Percentiles rank a stretch among this genome's conserved stretches.
These are phyloP conservation scores for Nannoperca australis DNA, from an alignment of 2,797 vertebrate genomes.

Conservation along the genomic window DNA sequence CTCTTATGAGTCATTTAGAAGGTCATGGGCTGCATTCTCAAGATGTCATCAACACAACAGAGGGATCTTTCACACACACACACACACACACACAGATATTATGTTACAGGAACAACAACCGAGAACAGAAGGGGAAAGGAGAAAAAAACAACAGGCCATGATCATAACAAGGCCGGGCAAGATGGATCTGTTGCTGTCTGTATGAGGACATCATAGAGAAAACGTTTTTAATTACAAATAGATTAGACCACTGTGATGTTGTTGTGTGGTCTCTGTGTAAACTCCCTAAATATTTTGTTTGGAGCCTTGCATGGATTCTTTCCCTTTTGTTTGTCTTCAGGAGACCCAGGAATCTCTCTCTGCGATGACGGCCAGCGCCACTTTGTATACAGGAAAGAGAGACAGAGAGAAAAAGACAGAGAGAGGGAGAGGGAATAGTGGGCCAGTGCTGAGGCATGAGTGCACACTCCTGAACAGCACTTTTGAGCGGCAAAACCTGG, in stretches of 20 bases:
- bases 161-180: slow-evolving; percentile 72
- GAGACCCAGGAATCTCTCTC: slow-evolving; percentile 75
- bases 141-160: slow-evolving; percentile 58
- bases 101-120: slow-evolving; percentile 77
- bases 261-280: slow-evolving; percentile 87
- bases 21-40: slow-evolving; percentile 62
- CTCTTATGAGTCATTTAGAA: slow-evolving; percentile 63
- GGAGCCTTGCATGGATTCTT: slow-evolving; percentile 77
- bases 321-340: slow-evolving; percentile 82
- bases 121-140: slow-evolving; percentile 62
- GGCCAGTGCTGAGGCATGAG: neutral
- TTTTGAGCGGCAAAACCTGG: slow-evolving; percentile 21
- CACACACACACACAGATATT: slow-evolving; percentile 68
- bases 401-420: slow-evolving; percentile 16
- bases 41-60: slow-evolving; percentile 71
- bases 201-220: slow-evolving; percentile 71
- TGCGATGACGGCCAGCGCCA: slow-evolving; percentile 59
- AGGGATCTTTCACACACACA: slow-evolving; percentile 63
- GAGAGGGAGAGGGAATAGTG: slow-evolving; percentile 34
- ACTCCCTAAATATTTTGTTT: slow-evolving; percentile 81
- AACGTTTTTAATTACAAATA: slow-evolving; percentile 84
- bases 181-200: slow-evolving; percentile 81
- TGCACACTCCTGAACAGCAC: slow-evolving; percentile 39
- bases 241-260: slow-evolving; percentile 82
- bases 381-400: slow-evolving; percentile 73